Evolutionary conservation across 1,140 invertebrate species (phyloP), one percentile per base, ranked within the genome.

Genomic region (Drosophila lowei): DNA sequence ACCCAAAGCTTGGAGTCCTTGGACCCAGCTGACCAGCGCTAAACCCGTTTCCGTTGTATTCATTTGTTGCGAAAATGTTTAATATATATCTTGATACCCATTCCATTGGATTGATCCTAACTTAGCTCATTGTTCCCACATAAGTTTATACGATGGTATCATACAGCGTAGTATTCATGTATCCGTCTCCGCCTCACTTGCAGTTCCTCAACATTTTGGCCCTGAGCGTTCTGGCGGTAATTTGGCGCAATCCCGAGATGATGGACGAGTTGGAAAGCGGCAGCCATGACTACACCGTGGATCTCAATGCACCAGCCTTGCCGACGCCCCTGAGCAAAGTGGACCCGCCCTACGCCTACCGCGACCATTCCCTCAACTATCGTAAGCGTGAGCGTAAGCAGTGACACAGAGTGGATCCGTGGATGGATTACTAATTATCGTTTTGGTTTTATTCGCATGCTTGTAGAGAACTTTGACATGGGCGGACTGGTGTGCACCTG

Each of bases 401-500:
- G 34, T 43, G 46, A 46, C 34, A 66, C 25, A 46, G 58, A 9
- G 30, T 2, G 47, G 9, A 13, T 54, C 9, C 9, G 28, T 3
- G 16, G 16, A 44, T 47, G 1, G 38, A 50, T 42, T 50, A 18
- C 42, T 53, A 25, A 73, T 48, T 64, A 0, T 43, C 3, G 4
- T 18, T 21, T 18, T 47, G 3, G 1, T 13, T 38, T 11, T 1
- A 38, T 8, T 88, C 75, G 13, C 5, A 11, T 15, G 9, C 3
- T 92, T 92, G 57, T 92, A 96, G 96, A 96, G 89, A 95, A 96
- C 91, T 92, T 96, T 75, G 95, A 96, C 92, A 94, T 96, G 91
- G 95, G 94, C 65, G 94, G 95, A 47, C 92, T 96, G 78, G 93
- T 97, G 61, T 96, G 95, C 64, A 93, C 97, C 57, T 96, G 95